Evolutionary conservation across 1,140 invertebrate genomes (phyloP).

Genomic region (Danaus plexippus): DNA sequence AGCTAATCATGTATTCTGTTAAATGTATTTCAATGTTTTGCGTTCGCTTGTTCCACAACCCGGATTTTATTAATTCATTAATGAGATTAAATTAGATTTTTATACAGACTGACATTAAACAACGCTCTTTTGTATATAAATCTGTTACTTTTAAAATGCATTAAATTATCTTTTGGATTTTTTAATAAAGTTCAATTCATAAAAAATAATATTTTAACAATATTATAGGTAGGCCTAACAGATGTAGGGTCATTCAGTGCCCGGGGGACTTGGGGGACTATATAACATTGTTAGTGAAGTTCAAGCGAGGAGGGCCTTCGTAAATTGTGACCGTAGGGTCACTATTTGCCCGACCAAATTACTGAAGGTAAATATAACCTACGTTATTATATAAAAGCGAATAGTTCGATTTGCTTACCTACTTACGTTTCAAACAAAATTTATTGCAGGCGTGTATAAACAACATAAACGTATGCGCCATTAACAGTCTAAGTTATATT

Average conservation of each 20-base stretch:
- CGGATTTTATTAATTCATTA: no score
- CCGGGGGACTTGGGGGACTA: constrained; percentile 47
- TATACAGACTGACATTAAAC: no score
- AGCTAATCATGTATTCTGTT: no score
- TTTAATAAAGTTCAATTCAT: no score
- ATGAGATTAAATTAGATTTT: no score
- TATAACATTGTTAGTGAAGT: constrained; percentile 61
- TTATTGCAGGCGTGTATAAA: constrained; percentile 2
- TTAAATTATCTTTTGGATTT: constrained; percentile 30
- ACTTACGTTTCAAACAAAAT: constrained; percentile 25
- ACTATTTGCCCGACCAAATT: constrained; percentile 52
- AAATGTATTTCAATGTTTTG: no score
- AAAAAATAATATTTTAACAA: constrained; percentile 4
- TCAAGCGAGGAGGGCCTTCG: constrained; percentile 47
- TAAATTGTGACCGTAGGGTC: constrained; percentile 60
- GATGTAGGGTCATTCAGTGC: constrained; percentile 52
- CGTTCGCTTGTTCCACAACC: no score
- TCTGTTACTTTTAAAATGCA: no score
- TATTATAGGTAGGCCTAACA: constrained; percentile 49
- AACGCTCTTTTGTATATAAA: no score
- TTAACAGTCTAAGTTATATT: constrained; percentile 47
- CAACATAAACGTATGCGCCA: constrained; percentile 35
- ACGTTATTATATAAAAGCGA: constrained; percentile 47
- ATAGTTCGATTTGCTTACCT: constrained; percentile 32
- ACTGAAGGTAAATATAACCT: constrained; percentile 49